A percentile compares a stretch with the other conserved stretches of the same genome.
phyloP scores from a whole-genome alignment of 2,888 invertebrate species.

The Cartodere bifasciata region DNA sequence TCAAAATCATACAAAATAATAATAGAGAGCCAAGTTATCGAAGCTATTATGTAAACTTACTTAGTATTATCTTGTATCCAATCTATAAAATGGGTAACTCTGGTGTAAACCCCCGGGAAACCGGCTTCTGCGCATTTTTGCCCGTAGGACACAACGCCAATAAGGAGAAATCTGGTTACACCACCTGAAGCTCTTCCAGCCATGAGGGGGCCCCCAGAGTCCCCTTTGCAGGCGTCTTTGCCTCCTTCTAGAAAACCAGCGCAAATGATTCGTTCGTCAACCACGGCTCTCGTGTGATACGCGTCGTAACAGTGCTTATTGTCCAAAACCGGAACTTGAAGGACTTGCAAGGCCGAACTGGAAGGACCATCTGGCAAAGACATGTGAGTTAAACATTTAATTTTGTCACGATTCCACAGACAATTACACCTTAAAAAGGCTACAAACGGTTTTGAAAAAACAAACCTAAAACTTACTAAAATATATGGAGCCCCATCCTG shows the following conservation, averaged over 20 bases:
- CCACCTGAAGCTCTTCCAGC: constrained; percentile 8
- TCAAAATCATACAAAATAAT: no score
- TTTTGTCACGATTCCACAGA: no score
- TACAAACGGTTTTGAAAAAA: no score
- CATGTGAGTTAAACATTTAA: no score
- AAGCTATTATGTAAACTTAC: no score
- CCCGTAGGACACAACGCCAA: constrained; percentile 57
- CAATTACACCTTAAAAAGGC: no score
- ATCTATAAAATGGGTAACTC: constrained; percentile 45
- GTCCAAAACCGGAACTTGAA: constrained; percentile 56
- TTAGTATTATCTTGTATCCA: constrained; percentile 44
- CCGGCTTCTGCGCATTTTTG: constrained; percentile 48
- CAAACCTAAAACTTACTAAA: constrained; percentile 48
- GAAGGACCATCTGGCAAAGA: constrained; percentile 49
- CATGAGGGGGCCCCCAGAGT: constrained; percentile 75
- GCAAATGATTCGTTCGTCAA: constrained; percentile 55
- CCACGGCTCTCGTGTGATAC: constrained; percentile 41
- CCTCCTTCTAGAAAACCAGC: constrained; percentile 53
- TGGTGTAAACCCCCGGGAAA: constrained; percentile 51
- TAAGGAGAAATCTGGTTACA: constrained; percentile 38
- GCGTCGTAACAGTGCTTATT: constrained; percentile 47
- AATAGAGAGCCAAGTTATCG: not conserved
- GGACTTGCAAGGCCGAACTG: constrained; percentile 49
- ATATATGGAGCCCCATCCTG: constrained; percentile 69
- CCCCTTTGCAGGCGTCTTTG: constrained; percentile 66